Percentiles rank a stretch among this genome's conserved stretches.
Evolutionary conservation across 1,140 invertebrate species (phyloP).

Genomic region (Lepidostoma basale): DNA sequence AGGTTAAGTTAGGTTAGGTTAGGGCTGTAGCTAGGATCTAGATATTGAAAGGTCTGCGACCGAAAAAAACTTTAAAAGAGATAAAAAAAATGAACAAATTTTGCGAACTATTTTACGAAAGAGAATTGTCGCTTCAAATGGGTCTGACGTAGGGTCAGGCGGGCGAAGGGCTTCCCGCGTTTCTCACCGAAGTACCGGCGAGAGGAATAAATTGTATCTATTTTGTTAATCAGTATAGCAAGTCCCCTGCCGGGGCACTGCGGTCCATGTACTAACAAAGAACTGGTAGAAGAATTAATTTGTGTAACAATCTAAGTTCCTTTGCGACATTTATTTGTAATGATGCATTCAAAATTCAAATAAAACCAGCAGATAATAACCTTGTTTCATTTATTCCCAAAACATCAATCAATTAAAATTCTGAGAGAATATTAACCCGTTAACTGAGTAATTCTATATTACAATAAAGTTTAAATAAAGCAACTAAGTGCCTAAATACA

Average conservation of each 20-base stretch:
- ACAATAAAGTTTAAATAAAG: too few relatives aligned
- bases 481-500: too few relatives aligned
- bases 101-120: conserved; percentile 64
- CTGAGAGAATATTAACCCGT: not conserved
- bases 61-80: conserved; percentile 32
- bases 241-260: conserved; percentile 63
- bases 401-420: not conserved
- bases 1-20: conserved; percentile 54
- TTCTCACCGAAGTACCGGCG: conserved; percentile 41
- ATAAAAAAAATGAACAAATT: conserved; percentile 58
- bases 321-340: conserved; percentile 65
- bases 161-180: conserved; percentile 23
- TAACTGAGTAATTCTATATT: too few relatives aligned
- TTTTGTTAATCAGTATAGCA: conserved; percentile 65
- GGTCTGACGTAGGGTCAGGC: conserved; percentile 55
- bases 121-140: conserved; percentile 62
- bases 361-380: conserved; percentile 62
- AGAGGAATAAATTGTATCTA: conserved; percentile 59
- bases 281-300: conserved; percentile 59
- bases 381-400: conserved; percentile 35
- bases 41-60: conserved; percentile 31
- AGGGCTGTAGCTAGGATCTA: conserved; percentile 48
- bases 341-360: conserved; percentile 58
- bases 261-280: conserved; percentile 57
- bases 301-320: conserved; percentile 56